Conservation (phyloP, 1,140 invertebrate species). For the Brachionus manjavacas region DNA sequence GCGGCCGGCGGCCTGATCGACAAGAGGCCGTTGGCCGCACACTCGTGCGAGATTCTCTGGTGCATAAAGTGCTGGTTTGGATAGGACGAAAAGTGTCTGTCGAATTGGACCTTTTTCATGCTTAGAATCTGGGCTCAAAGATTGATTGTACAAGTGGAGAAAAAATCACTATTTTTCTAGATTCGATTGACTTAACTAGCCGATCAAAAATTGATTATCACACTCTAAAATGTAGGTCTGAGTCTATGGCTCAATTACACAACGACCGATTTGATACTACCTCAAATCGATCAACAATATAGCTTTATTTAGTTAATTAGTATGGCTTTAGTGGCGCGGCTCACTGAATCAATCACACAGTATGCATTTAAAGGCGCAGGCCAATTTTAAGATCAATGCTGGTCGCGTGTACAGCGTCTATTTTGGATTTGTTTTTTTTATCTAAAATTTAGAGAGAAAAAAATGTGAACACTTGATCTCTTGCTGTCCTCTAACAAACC, state of each 20-base stretch:
- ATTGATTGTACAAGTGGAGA: too few relatives aligned
- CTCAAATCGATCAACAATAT: background rate
- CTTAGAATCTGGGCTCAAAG: background rate
- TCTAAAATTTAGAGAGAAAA: too few relatives aligned
- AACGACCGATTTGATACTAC: slow-evolving; percentile 24
- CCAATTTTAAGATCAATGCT: too few relatives aligned
- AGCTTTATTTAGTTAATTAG: background rate
- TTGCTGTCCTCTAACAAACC: too few relatives aligned
- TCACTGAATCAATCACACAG: too few relatives aligned
- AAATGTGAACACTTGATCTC: too few relatives aligned
- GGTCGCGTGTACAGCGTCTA: too few relatives aligned
- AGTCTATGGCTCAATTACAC: slow-evolving; percentile 2
- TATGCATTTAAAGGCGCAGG: too few relatives aligned
- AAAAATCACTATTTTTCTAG: too few relatives aligned
- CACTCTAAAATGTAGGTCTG: background rate
- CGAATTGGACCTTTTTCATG: background rate
- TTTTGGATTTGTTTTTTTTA: too few relatives aligned
- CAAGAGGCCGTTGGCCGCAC: background rate
- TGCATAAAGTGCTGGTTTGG: background rate
- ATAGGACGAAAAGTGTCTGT: background rate
- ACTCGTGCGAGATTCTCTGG: background rate
- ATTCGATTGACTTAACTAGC: slow-evolving; percentile 5
- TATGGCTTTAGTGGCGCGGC: too few relatives aligned
- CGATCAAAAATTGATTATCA: background rate
- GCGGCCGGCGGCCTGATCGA: background rate